Percentiles rank a stretch among this genome's conserved stretches.
These are phyloP conservation scores for Drosophila ohnishii DNA, from an alignment of 1,140 invertebrate genomes.

Conservation along the genomic window DNA sequence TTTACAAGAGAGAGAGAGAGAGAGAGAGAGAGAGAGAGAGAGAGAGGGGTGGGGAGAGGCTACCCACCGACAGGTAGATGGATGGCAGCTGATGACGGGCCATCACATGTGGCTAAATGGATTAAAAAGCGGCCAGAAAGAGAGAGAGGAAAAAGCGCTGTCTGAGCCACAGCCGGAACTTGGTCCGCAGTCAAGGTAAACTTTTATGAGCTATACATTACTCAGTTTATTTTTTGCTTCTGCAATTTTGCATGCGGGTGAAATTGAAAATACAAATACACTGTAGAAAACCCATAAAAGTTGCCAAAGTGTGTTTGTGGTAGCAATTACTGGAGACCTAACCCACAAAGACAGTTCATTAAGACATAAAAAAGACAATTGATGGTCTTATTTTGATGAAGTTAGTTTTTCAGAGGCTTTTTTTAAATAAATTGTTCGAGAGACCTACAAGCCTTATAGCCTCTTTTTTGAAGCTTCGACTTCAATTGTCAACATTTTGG, in stretches of 20 bases:
- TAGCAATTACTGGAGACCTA: slow-evolving; percentile 27
- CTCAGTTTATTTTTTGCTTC: slow-evolving; percentile 4
- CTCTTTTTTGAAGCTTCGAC: not conserved
- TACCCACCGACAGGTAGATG: slow-evolving; percentile 53
- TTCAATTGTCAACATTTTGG: slow-evolving; percentile 37
- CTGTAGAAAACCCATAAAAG: not conserved
- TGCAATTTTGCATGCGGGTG: slow-evolving; percentile 51
- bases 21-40: slow-evolving; percentile 21
- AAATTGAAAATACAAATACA: slow-evolving; percentile 56
- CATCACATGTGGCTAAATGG: slow-evolving; percentile 76
- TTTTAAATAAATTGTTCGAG: not conserved
- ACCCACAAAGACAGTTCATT: slow-evolving; percentile 15
- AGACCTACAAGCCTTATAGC: not conserved
- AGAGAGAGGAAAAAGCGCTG: slow-evolving; percentile 21
- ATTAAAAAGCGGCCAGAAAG: slow-evolving; percentile 62
- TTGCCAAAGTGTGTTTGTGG: slow-evolving; percentile 30
- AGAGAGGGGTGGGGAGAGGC: slow-evolving; percentile 12
- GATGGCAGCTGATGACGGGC: slow-evolving; percentile 61
- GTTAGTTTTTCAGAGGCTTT: slow-evolving; percentile 5
- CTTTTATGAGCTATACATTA: slow-evolving; percentile 52
- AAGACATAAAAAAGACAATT: slow-evolving; percentile 36
- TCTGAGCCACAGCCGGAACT: slow-evolving; percentile 69
- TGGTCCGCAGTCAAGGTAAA: slow-evolving; percentile 69
- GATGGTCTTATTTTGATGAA: slow-evolving; percentile 42
- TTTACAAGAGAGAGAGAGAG: slow-evolving; percentile 54